phyloP scores from a whole-genome alignment of 2,888 invertebrate genomes.

The Drosophila cyrtoloma region DNA sequence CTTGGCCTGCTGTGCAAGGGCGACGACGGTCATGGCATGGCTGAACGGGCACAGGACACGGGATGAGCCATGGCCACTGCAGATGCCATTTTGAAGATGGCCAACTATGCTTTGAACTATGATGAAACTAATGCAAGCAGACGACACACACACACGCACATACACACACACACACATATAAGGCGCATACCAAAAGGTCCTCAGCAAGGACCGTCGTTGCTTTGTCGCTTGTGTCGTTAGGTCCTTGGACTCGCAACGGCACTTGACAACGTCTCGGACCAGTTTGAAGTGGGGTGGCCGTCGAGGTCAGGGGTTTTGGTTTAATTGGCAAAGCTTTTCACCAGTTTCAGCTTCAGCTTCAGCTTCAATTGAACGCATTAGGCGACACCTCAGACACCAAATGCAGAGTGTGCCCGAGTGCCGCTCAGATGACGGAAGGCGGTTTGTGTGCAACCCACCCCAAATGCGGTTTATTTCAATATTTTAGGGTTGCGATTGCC shows the following conservation, averaged over 20 bases:
- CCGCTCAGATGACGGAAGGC: background rate
- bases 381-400: slow-evolving; percentile 69
- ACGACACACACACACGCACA: slow-evolving; percentile 18
- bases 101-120: slow-evolving; percentile 79
- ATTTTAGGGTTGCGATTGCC: slow-evolving; percentile 59
- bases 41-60: slow-evolving; percentile 60
- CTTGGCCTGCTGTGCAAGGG: slow-evolving; percentile 65
- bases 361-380: slow-evolving; percentile 76
- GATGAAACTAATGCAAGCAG: slow-evolving; percentile 70
- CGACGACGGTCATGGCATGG: slow-evolving; percentile 55
- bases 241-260: slow-evolving; percentile 28
- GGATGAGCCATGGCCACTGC: slow-evolving; percentile 14
- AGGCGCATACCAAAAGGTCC: slow-evolving; percentile 3
- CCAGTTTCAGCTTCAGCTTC: slow-evolving; percentile 34
- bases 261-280: slow-evolving; percentile 56
- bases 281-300: slow-evolving; percentile 15
- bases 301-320: slow-evolving; percentile 4
- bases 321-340: slow-evolving; percentile 64
- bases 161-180: background rate
- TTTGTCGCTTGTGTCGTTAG: slow-evolving; percentile 25
- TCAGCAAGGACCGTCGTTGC: background rate
- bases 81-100: slow-evolving; percentile 49
- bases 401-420: slow-evolving; percentile 3
- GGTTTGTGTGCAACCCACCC: slow-evolving; percentile 43
- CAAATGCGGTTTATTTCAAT: slow-evolving; percentile 24